phyloP scores from a whole-genome alignment of 1,140 invertebrate species.

The Drosophila arizonae region DNA sequence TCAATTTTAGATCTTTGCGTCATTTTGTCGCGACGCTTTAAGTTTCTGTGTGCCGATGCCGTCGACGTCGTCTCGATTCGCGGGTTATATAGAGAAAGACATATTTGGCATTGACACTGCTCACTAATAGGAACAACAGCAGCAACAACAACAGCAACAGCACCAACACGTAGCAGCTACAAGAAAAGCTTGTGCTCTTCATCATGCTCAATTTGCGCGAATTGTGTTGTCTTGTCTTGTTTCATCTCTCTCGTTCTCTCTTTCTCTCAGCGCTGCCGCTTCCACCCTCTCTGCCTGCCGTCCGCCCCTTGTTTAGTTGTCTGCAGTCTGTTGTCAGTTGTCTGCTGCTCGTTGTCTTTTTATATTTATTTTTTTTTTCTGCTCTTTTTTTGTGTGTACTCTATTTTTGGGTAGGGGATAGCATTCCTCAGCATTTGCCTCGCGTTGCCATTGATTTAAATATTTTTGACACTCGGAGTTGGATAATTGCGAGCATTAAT shows the following conservation, averaged over 20 bases:
- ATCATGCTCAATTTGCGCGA: conserved; percentile 81
- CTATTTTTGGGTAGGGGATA: background rate
- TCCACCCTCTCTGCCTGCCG: conserved; percentile 40
- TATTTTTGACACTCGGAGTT: conserved; percentile 76
- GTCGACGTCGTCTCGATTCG: conserved; percentile 27
- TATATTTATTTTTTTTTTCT: background rate
- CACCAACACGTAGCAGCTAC: conserved; percentile 17
- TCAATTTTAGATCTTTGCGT: conserved; percentile 65
- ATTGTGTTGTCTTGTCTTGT: conserved; percentile 79
- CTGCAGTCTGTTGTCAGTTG: conserved; percentile 24
- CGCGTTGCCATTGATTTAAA: conserved; percentile 72
- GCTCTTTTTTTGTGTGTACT: background rate
- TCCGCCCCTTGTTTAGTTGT: conserved; percentile 42
- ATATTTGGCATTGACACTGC: conserved; percentile 74
- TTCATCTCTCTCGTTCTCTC: conserved; percentile 33
- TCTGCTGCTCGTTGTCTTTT: conserved; percentile 16
- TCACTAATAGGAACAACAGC: conserved; percentile 32
- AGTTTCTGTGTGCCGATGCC: conserved; percentile 44
- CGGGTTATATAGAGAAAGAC: conserved; percentile 62
- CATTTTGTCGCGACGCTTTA: conserved; percentile 52
- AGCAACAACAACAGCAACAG: conserved; percentile 16
- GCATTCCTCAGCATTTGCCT: conserved; percentile 38
- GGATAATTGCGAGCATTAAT: conserved; percentile 80
- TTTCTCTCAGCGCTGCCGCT: background rate
- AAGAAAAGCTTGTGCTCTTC: conserved; percentile 58